Percentiles rank a stretch among this genome's conserved stretches.
Conservation (phyloP, 1,140 invertebrate species). For the Orchesella cincta region DNA sequence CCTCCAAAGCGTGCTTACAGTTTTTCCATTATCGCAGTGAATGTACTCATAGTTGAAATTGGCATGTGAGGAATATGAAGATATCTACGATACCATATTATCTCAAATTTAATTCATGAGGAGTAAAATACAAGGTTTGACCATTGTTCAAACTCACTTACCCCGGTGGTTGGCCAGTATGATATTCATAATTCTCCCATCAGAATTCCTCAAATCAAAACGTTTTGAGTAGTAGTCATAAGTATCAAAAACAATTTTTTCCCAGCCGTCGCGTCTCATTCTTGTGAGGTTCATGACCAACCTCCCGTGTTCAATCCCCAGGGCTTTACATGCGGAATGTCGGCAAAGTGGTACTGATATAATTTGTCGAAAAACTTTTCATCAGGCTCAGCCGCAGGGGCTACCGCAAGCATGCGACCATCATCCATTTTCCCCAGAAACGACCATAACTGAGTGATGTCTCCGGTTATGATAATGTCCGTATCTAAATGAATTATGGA, state of each 20-base stretch:
- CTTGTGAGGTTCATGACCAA: neutral
- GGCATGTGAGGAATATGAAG: neutral
- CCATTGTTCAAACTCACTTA: neutral
- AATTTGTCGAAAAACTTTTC: neutral
- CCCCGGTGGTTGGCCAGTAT: neutral
- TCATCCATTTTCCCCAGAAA: neutral
- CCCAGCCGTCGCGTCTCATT: too few species aligned
- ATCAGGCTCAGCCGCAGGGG: neutral
- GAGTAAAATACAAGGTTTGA: neutral
- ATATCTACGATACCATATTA: neutral
- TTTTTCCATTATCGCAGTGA: neutral
- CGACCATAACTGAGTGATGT: neutral
- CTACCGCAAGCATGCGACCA: neutral
- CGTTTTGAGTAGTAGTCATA: neutral
- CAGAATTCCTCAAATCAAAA: neutral
- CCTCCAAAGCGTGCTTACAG: neutral
- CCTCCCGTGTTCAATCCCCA: neutral
- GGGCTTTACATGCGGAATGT: neutral
- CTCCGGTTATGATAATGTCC: neutral
- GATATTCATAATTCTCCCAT: neutral
- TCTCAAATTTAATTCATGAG: neutral
- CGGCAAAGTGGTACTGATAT: neutral
- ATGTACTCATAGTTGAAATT: neutral
- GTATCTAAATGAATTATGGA: slow-evolving; percentile 3
- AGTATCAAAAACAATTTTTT: too few species aligned